Evolutionary conservation across 1,140 invertebrate genomes (phyloP).

Genomic region (Atta cephalotes): DNA sequence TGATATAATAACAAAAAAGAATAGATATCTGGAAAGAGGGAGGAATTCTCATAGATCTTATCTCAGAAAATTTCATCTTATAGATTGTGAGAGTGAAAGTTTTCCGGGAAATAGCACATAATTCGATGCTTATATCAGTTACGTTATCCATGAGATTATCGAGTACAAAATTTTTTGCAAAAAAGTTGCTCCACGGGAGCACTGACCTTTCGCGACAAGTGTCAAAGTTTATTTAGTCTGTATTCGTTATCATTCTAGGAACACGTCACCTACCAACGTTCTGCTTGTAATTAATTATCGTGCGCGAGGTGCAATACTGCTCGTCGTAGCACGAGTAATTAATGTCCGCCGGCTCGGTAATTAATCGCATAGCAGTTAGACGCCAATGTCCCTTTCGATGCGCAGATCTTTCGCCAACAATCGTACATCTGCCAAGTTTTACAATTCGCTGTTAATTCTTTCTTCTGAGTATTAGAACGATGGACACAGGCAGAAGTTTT

Average conservation of each 20-base stretch:
- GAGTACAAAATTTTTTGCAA: neutral
- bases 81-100: slow-evolving; percentile 12
- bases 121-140: slow-evolving; percentile 22
- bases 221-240: slow-evolving; percentile 54
- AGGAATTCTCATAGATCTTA: neutral
- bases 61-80: neutral
- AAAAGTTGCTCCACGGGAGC: slow-evolving; percentile 10
- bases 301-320: slow-evolving; percentile 36
- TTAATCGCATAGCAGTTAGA: slow-evolving; percentile 63
- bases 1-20: neutral
- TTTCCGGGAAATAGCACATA: neutral
- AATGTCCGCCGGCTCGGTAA: slow-evolving; percentile 71
- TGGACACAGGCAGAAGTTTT: neutral
- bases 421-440: slow-evolving; percentile 31
- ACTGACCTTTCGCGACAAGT: slow-evolving; percentile 19
- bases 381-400: slow-evolving; percentile 46
- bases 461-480: neutral
- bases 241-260: neutral
- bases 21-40: neutral
- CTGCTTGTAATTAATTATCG: slow-evolving; percentile 70
- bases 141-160: slow-evolving; percentile 20
- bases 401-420: slow-evolving; percentile 50
- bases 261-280: slow-evolving; percentile 32
- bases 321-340: slow-evolving; percentile 71
- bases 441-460: neutral